Evolutionary conservation across 30 jellyfish, hydroid and myxozoan genomes (phyloP), one percentile per base, ranked within the genome.

Genomic region (Mastigias papua): DNA sequence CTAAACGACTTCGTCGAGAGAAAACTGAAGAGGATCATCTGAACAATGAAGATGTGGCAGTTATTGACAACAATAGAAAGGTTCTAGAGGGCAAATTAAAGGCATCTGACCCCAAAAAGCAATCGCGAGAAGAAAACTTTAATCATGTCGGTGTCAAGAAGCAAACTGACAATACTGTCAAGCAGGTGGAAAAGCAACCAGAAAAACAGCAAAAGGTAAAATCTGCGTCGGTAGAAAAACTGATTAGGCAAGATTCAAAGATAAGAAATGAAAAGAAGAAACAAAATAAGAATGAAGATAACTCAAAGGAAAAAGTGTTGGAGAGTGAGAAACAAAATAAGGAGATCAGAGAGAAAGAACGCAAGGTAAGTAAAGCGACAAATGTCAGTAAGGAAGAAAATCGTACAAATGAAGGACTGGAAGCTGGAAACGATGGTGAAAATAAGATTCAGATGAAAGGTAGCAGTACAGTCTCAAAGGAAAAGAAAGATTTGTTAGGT

Each of bases 1-100:
- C 96, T 10, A 87, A 76, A 50, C 90, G 96, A 10, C 64, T 87
- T 65, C 72, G 96, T 73, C 71, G 96, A 29, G 90, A 78, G 62
- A 87, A 50, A 49, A 27, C 61, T 17, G 78, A 58, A 61, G 61
- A 35, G 54, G 88, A 73, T 3, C 81, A 58, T 3, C 69, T 25
- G 17, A 42, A 25, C 11, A 63, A 20, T 7, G 74, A 63, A 5
- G 20, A 63, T 25, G 23, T 10, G 74, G 42, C 2, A 25, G 6
- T 21, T 0, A 21, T 2, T 54, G 25, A 54, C 3, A 19, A 25
- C 67, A 54, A 25, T 25, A 19, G 17, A 19, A 54, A 54, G 67
- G 17, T 25, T 2, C 0, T 54, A 19, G 67, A 21, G 23, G 27
- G 6, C 20, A 54, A 54, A 6, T 19, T 11, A 54, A 54, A 69